Base-by-base conservation (phyloP, 2,888 invertebrate genomes). In the Troilus luridus region DNA sequence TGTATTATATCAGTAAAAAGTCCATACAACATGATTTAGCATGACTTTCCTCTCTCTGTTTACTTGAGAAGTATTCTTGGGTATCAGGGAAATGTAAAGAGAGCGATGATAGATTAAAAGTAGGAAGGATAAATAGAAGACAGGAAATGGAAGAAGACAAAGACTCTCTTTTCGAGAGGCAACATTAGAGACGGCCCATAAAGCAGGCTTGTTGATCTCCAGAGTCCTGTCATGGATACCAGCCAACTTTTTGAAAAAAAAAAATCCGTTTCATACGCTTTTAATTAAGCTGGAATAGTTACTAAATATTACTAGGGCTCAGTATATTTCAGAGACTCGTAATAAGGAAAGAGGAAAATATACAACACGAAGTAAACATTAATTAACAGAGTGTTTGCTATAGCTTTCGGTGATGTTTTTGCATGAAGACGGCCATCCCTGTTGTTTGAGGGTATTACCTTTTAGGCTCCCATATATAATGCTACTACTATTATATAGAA, bases 91-190 rank as follows among this genome's bases (percentile, higher is more conserved):
- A 77, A 77, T 77, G 27, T 77, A 77, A 77, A 41, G 72, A 77
- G 27, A 41, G 72, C 11, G 72, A 77, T 27, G 72, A 77, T 19
- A 41, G 72, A 77, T 77, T 77, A 77, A 85, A 58, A 85, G 85
- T 12, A 14, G 85, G 56, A 58, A 85, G 85, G 85, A 19, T 56
- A 85, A 58, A 85, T 56, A 56, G 14, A 56, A 56, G 85, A n/a
- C 12, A 85, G 85, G 85, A 85, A 85, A 85, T 85, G 85, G 56
- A 85, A 85, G 85, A 85, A 85, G 85, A 85, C 85, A 85, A 85
- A 85, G 56, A 56, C 56, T 58, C 56, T 85, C 56, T 56, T 85
- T 56, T 58, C 5, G 85, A 85, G 85, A 85, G 56, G 85, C 41
- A 58, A 85, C 85, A 85, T 85, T 85, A 85, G 85, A 19, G 8